These are phyloP conservation scores for Epinotia bilunana DNA, from an alignment of 2,888 invertebrate species.

Conservation along the genomic window DNA sequence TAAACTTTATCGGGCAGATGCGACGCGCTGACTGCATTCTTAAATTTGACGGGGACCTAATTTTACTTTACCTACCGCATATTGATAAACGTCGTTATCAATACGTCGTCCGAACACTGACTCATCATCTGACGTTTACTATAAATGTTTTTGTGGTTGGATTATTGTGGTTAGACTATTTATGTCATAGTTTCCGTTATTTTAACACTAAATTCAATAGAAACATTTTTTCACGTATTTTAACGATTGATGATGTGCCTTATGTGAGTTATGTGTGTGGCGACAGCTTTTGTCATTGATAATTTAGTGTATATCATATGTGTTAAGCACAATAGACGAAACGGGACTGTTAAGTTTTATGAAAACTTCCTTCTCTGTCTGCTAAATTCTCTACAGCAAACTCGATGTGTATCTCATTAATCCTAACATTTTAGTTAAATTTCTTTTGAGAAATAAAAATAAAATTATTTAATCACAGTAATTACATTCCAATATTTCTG, in stretches of 20 bases:
- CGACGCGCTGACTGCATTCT: slow-evolving; percentile 1
- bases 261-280: no score
- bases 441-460: no score
- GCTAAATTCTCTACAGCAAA: not conserved
- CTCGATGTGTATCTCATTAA: no score
- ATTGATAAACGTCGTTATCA: slow-evolving; percentile 20
- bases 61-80: not conserved
- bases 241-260: not conserved
- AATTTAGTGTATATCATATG: no score
- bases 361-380: not conserved
- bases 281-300: no score
- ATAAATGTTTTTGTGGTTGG: not conserved
- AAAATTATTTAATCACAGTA: no score
- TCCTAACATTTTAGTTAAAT: no score
- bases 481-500: not conserved
- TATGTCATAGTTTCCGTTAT: not conserved
- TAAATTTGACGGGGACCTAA: not conserved
- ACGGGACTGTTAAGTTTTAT: not conserved
- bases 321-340: not conserved
- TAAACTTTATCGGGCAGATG: not conserved
- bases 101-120: not conserved
- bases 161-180: not conserved
- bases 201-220: not conserved
- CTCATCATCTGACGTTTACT: slow-evolving; percentile 5
- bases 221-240: not conserved